phyloP scores from a whole-genome alignment of 2,113 vertebrate genomes.

The Xerus inauris region DNA sequence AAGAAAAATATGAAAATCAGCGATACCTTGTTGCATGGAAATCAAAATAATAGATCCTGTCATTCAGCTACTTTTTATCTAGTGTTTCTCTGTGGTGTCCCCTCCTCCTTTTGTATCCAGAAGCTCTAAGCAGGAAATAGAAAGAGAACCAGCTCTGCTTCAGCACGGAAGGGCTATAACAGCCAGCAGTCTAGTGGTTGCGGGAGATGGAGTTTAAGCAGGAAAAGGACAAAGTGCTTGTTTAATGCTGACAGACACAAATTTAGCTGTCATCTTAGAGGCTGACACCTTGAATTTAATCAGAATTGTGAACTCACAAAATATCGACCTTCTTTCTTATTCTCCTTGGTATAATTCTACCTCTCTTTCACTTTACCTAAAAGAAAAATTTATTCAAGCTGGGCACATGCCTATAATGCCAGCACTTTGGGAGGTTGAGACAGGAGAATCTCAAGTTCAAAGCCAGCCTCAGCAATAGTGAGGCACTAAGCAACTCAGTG shows the following conservation, averaged over 20 bases:
- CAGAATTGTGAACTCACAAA: not conserved
- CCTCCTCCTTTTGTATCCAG: not conserved
- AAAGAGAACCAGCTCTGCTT: not conserved
- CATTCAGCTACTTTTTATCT: not conserved
- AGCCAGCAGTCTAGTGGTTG: not conserved
- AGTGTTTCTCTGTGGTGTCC: not conserved
- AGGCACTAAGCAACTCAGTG: too few relatives aligned
- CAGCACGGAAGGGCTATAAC: not conserved
- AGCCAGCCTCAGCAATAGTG: too few relatives aligned
- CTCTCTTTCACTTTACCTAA: not conserved
- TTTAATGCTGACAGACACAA: not conserved
- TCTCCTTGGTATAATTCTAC: not conserved
- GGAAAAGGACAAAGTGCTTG: not conserved
- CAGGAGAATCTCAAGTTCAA: too few relatives aligned
- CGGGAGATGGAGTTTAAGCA: not conserved
- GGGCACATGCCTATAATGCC: too few relatives aligned
- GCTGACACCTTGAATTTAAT: not conserved
- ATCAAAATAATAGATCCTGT: not conserved
- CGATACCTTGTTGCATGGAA: slow-evolving; percentile 65
- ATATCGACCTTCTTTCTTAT: not conserved
- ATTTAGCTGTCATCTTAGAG: not conserved
- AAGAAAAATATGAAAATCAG: slow-evolving; percentile 81
- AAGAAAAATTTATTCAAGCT: not conserved
- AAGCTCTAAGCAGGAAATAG: not conserved
- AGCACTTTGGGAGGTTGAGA: too few relatives aligned